A percentile compares a stretch with the other conserved stretches of the same genome.
phyloP scores from a whole-genome alignment of 2,113 vertebrate genomes.

The Callopanchax toddi region DNA sequence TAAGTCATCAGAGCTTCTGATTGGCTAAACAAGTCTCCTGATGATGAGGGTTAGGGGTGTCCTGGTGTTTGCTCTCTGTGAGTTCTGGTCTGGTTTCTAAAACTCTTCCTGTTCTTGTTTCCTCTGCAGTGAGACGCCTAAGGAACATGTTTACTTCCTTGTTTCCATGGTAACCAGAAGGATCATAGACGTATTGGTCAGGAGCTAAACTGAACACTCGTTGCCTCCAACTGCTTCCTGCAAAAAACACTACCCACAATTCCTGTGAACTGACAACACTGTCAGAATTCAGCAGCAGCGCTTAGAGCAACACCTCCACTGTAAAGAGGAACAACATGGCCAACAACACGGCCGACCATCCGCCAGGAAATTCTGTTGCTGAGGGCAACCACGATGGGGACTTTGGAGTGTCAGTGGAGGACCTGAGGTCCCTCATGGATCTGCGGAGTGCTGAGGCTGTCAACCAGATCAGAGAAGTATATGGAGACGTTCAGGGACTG shows the following conservation, averaged over 20 bases:
- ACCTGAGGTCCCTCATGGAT: conserved; percentile 92
- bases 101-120: conserved; percentile 44
- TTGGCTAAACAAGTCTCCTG: conserved; percentile 26
- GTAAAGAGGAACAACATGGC: conserved; percentile 78
- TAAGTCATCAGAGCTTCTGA: conserved; percentile 38
- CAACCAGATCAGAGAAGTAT: conserved; percentile 80
- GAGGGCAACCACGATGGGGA: conserved; percentile 89
- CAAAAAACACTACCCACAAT: conserved; percentile 58
- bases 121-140: conserved; percentile 64
- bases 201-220: conserved; percentile 55
- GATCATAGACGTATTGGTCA: conserved; percentile 80
- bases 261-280: conserved; percentile 14
- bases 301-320: conserved; percentile 17
- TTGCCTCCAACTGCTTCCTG: conserved; percentile 20
- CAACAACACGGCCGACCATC: conserved; percentile 88
- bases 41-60: too few relatives aligned
- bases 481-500: conserved; percentile 85
- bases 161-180: conserved; percentile 77
- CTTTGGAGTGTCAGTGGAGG: conserved; percentile 86
- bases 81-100: conserved; percentile 20
- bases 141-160: conserved; percentile 72
- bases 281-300: background rate
- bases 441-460: conserved; percentile 87
- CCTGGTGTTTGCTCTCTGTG: background rate
- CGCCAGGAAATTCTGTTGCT: conserved; percentile 85